Evolutionary conservation across 2,113 vertebrate species (phyloP), one percentile per base, ranked within the genome.

Genomic region (Gasterosteus nipponicus): DNA sequence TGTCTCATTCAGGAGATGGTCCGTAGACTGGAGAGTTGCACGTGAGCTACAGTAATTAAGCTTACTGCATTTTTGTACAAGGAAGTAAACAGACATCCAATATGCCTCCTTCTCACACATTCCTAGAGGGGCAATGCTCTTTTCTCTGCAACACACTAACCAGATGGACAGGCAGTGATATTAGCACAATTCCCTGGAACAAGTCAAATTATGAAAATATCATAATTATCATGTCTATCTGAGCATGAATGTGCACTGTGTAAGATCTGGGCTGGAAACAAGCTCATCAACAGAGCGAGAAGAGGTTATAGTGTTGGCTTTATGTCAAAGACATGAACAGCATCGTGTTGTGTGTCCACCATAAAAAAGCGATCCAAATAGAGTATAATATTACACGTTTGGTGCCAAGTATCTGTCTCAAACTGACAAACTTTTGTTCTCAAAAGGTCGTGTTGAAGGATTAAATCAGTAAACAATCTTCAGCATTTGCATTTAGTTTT

Each of bases 31-130:
- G 29, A 38, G 44, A 33, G 19, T 33, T 71, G 59, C 35, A 65
- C 35, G 26, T 41, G 16, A 49, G 29, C 53, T 22, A 22, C 44
- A 71, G 31, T 65, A 53, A 65, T 72, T 65, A 47, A 61, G 62
- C 44, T 26, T 29, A 41, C 16, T n/a, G 41, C 59, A 57, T 57
- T 68, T 73, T 7, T 64, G 33, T 29, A 64, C 33, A 61, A 57
- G 11, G 19, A 56, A 41, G 16, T 61, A 59, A 71, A 72, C 53
- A 44, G 41, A 51, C 22, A 47, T 31, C 31, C 41, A 49, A 16
- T 22, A 31, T 33, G 76, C 22, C 59, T 5, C 7, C 8, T 1
- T 56, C 26, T 47, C 64, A 53, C 9, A 44, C 31, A 49, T 73
- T 53, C 42, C 57, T 8, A 16, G 16, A 15, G 33, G 46, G 7